A percentile compares a stretch with the other conserved stretches of the same genome.
Conservation (phyloP, 2,113 vertebrate genomes). For the Lathamus discolor region DNA sequence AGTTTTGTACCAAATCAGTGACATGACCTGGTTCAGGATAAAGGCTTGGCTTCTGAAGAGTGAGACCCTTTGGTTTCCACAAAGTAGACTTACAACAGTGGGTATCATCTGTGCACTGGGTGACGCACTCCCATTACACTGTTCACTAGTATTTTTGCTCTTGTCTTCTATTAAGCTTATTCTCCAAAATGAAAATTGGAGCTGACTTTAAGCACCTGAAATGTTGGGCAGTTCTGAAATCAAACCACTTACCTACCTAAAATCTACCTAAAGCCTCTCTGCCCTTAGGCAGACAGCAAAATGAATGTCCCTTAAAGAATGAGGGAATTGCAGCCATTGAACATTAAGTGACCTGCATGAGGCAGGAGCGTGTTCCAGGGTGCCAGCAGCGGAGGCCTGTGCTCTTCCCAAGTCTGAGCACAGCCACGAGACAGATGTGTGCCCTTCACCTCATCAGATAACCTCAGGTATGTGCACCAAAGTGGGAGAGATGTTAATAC, state of each 20-base stretch:
- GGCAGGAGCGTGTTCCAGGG: accelerated
- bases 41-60: background rate
- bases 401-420: background rate
- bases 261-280: background rate
- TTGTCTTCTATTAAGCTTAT: background rate
- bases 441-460: background rate
- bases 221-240: background rate
- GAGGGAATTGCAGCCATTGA: background rate
- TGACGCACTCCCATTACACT: background rate
- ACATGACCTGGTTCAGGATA: background rate
- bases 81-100: background rate
- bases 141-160: background rate
- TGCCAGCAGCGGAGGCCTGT: background rate
- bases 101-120: background rate
- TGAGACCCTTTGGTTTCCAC: background rate
- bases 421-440: accelerated
- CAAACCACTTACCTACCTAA: background rate
- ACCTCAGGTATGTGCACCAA: accelerated
- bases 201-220: background rate
- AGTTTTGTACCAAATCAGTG: background rate
- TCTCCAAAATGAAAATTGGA: background rate
- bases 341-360: background rate
- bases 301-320: background rate
- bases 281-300: background rate
- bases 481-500: background rate